Evolutionary conservation across 2,113 vertebrate species (phyloP), one percentile per base, ranked within the genome.

Genomic region (Leptobrachium ailaonicum): DNA sequence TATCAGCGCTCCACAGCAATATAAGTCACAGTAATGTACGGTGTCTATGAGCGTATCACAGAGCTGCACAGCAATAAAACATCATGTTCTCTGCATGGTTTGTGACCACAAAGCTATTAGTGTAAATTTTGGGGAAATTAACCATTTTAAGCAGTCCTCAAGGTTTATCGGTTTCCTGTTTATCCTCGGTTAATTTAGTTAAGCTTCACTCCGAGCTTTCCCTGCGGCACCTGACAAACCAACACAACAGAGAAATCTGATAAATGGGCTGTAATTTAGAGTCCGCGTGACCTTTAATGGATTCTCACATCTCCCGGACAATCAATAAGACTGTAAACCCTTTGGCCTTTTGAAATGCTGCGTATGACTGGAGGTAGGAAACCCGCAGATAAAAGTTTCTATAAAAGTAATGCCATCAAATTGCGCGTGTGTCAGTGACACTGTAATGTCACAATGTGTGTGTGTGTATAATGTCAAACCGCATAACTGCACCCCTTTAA

Each of bases 201-300:
- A 66, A 7, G 6, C 63, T 66, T 66, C 6, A 32, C 20, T 32
- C 20, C 7, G 3, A 40, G 63, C 58, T 9, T 3, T 66, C 58
- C 3, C 13, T 40, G 20, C 20, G 50, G 44, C 40, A 12, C 9
- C 44, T 66, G 68, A 64, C 56, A 72, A 11, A 11, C 13, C 3
- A 40, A 0, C 58, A 5, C 78, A 11, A 58, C 10, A 11, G 5
- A 1, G 10, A n/a, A 56, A 69, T 62, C 53, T 69, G 79, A 81
- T 75, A 75, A 68, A 81, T 75, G 62, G 62, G 14, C 56, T 80
- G 63, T 74, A 58, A 74, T 80, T 68, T 80, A 80, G 78, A 66
- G 66, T 32, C n/a, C 41, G 41, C 68, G 62, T 80, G 79, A 81
- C 79, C 79, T 81, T 81, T 81, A 81, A 81, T 81, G 64, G 63